These are phyloP conservation scores for Climacteris rufus DNA, from an alignment of 2,113 vertebrate genomes.

Conservation along the genomic window DNA sequence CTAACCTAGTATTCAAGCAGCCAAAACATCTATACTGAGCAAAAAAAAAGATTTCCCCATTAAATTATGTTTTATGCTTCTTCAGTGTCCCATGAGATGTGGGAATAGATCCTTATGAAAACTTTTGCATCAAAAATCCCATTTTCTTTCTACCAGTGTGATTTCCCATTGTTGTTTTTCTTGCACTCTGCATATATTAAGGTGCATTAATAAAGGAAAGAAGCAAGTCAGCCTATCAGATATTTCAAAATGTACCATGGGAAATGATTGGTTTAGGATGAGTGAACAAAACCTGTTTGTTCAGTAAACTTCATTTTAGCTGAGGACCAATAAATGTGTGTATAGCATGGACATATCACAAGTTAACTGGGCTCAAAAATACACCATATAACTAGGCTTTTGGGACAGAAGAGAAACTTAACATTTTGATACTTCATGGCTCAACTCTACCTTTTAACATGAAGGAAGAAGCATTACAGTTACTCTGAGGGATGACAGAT, in stretches of 20 bases:
- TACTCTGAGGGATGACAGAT: not conserved
- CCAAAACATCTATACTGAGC: not conserved
- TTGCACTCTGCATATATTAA: not conserved
- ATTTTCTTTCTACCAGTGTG: not conserved
- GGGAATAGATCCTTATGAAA: not conserved
- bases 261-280: not conserved
- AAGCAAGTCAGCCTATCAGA: not conserved
- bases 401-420: not conserved
- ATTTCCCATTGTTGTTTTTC: not conserved
- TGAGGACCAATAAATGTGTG: not conserved
- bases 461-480: not conserved
- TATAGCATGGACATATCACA: not conserved
- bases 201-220: not conserved
- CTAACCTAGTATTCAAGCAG: not conserved
- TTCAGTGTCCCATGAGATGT: not conserved
- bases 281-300: constrained; percentile 11
- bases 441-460: not conserved
- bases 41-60: not conserved
- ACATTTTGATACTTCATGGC: not conserved
- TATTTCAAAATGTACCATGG: not conserved
- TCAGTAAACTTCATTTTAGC: constrained; percentile 48
- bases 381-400: not conserved
- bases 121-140: not conserved
- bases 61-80: not conserved
- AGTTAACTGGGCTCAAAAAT: not conserved